phyloP scores from a whole-genome alignment of 2,888 invertebrate species.

The Drosophila diplacantha region DNA sequence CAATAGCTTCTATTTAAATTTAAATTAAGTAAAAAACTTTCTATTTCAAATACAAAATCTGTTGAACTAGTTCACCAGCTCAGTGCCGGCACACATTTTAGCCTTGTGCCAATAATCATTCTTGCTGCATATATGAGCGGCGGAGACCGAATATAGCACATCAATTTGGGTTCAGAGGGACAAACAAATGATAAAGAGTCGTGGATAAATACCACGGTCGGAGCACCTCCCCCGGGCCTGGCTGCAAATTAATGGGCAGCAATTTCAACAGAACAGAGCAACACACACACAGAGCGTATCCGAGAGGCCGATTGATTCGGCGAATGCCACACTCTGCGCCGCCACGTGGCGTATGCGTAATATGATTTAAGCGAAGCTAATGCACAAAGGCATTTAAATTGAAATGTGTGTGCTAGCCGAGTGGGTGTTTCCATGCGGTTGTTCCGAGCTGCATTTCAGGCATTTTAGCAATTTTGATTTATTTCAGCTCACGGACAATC shows the following conservation, averaged over 20 bases:
- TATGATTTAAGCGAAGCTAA: conserved; percentile 66
- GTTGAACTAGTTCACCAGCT: conserved; percentile 9
- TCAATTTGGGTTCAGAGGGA: conserved; percentile 4
- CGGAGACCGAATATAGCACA: conserved; percentile 6
- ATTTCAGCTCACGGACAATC: conserved; percentile 45
- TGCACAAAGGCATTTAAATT: conserved; percentile 69
- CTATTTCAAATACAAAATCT: background rate
- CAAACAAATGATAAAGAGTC: conserved; percentile 18
- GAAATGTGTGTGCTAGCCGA: conserved; percentile 45
- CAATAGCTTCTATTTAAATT: background rate
- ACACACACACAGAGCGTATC: conserved; percentile 2
- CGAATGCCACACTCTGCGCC: conserved; percentile 39
- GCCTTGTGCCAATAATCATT: conserved; percentile 23
- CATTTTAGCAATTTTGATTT: conserved; percentile 67
- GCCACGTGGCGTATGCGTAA: conserved; percentile 62
- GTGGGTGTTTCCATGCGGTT: conserved; percentile 21
- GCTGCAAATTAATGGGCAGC: conserved; percentile 54
- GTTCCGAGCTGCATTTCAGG: conserved; percentile 28
- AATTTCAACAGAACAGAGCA: conserved; percentile 48
- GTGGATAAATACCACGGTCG: conserved; percentile 10
- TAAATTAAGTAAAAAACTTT: no score
- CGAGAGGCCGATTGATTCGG: conserved; percentile 39
- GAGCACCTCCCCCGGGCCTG: conserved; percentile 9
- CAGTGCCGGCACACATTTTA: conserved; percentile 6
- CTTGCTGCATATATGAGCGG: conserved; percentile 15